Evolutionary conservation across 2,888 invertebrate species (phyloP).

Genomic region (Sturmia bella): DNA sequence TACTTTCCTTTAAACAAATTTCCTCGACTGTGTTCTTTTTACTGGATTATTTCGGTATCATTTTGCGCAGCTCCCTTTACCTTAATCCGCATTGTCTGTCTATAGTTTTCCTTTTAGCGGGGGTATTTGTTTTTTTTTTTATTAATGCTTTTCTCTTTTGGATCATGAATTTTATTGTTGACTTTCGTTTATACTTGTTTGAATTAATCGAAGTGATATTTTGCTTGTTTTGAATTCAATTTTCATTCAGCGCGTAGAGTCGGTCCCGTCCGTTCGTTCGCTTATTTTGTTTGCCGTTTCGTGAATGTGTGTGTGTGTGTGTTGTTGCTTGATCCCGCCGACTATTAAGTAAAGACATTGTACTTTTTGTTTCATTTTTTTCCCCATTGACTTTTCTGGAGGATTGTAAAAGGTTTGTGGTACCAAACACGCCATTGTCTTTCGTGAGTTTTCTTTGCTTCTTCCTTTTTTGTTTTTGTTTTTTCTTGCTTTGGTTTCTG

Average conservation of each 20-base stretch:
- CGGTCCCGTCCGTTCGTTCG: conserved; percentile 59
- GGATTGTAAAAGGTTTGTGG: conserved; percentile 29
- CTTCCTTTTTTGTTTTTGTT: not conserved
- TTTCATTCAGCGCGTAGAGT: no score
- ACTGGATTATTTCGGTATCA: conserved; percentile 19
- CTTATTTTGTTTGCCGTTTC: conserved; percentile 22
- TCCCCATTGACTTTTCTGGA: conserved; percentile 35
- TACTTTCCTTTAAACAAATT: not conserved
- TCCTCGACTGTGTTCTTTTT: not conserved
- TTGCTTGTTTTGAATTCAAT: conserved; percentile 82
- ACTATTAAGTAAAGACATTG: conserved; percentile 68
- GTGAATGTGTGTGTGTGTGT: conserved; percentile 57
- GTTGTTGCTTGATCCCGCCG: conserved; percentile 72
- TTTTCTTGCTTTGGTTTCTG: not conserved
- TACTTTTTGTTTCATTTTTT: conserved; percentile 37
- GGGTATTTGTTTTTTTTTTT: conserved; percentile 48
- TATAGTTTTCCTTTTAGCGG: conserved; percentile 30
- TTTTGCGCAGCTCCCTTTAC: conserved; percentile 39
- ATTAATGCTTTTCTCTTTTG: conserved; percentile 58
- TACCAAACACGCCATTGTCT: conserved; percentile 3
- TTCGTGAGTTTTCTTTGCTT: conserved; percentile 12
- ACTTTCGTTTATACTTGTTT: conserved; percentile 74
- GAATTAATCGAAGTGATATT: conserved; percentile 82
- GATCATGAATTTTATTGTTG: conserved; percentile 7
- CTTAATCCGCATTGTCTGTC: conserved; percentile 59